phyloP scores from a whole-genome alignment of 2,888 invertebrate species.

The Lacanobia oleracea region DNA sequence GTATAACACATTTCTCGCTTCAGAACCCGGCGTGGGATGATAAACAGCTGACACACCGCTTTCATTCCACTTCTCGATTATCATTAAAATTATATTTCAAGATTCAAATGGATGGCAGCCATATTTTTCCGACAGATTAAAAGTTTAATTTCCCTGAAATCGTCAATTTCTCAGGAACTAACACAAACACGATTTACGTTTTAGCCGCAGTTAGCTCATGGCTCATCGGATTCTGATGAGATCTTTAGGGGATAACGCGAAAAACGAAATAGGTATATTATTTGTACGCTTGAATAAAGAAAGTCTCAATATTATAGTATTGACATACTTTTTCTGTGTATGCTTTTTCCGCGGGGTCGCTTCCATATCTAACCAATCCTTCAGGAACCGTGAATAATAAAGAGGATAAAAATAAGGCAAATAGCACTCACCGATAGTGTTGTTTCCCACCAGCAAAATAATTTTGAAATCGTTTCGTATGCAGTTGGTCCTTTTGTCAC shows the following conservation, averaged over 20 bases:
- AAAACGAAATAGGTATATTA: neutral
- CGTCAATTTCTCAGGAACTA: conserved; percentile 11
- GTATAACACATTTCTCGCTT: conserved; percentile 56
- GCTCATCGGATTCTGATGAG: conserved; percentile 13
- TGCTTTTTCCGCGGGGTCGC: no score
- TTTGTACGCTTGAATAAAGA: neutral
- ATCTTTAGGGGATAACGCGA: neutral
- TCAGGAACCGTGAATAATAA: no score
- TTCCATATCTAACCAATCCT: no score
- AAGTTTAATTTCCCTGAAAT: conserved; percentile 30
- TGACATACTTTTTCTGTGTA: no score
- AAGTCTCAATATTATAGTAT: neutral
- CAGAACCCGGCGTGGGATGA: conserved; percentile 61
- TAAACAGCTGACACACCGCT: conserved; percentile 54
- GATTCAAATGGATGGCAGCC: conserved; percentile 19
- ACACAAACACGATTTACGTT: conserved; percentile 25
- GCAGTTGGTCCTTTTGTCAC: no score
- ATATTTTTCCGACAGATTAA: conserved; percentile 23
- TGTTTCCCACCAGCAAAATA: no score
- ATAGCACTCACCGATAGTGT: no score
- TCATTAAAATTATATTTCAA: conserved; percentile 38
- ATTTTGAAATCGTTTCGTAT: neutral
- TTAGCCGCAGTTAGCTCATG: conserved; percentile 1
- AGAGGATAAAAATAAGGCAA: no score
- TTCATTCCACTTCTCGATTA: conserved; percentile 49